Conservation (phyloP, 2,888 invertebrate species). For the Caenorhabditis sp. region DNA sequence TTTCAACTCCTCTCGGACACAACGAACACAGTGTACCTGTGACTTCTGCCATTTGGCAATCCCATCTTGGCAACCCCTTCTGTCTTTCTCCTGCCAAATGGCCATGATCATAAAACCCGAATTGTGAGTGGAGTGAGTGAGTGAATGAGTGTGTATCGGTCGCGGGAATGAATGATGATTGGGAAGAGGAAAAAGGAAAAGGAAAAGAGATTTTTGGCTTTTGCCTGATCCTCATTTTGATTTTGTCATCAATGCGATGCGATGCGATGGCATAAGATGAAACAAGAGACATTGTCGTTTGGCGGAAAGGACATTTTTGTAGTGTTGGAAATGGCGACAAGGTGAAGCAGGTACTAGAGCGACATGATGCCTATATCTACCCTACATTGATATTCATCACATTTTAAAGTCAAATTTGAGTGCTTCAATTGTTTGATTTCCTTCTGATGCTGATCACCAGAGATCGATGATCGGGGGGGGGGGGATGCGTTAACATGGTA, state of each 20-base stretch:
- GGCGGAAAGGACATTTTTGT: neutral
- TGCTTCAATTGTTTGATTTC: too few species aligned
- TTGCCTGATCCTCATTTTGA: constrained; percentile 1
- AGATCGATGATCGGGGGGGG: too few species aligned
- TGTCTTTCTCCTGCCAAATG: too few species aligned
- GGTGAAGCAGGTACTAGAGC: too few species aligned
- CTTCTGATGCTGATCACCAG: too few species aligned
- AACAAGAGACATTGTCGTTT: constrained; percentile 44
- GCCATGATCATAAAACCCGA: constrained; percentile 49
- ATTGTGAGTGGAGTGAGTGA: neutral
- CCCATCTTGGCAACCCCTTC: constrained; percentile 7
- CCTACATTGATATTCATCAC: too few species aligned
- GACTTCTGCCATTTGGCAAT: constrained; percentile 21
- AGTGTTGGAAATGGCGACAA: too few species aligned
- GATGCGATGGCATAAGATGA: constrained; percentile 35
- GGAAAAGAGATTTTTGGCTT: constrained; percentile 44
- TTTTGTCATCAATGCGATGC: too few species aligned
- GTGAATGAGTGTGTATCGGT: neutral
- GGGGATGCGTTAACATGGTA: too few species aligned
- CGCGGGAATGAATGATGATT: neutral
- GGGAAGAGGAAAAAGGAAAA: too few species aligned
- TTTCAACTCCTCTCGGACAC: neutral
- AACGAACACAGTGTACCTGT: constrained; percentile 29
- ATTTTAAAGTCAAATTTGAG: too few species aligned
- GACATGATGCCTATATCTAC: too few species aligned